Evolutionary conservation across 1,140 invertebrate genomes (phyloP).

Genomic region (Dryas iulia): DNA sequence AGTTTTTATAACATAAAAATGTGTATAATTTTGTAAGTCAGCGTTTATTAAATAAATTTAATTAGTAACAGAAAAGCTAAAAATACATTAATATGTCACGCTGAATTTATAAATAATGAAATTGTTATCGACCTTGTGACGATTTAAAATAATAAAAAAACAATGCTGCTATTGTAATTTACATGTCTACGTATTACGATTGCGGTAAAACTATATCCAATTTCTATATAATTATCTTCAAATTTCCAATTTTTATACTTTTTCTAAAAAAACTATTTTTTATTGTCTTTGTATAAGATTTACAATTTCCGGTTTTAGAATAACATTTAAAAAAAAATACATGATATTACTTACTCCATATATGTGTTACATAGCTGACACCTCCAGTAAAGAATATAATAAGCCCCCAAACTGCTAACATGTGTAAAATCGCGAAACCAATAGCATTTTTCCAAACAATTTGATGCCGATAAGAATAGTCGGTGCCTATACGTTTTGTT

Average conservation of each 20-base stretch:
- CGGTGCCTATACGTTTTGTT: constrained; percentile 67
- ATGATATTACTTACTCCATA: constrained; percentile 58
- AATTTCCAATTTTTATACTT: too few species aligned
- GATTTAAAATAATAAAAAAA: too few species aligned
- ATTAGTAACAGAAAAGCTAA: neutral
- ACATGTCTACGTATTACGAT: too few species aligned
- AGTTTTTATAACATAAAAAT: neutral
- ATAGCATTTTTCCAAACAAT: constrained; percentile 80
- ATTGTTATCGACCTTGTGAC: neutral
- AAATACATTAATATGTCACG: neutral
- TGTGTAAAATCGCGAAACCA: constrained; percentile 76
- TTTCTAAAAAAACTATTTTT: too few species aligned
- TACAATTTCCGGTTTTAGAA: neutral
- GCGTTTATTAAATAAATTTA: neutral
- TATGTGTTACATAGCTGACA: constrained; percentile 43
- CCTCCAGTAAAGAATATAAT: constrained; percentile 44
- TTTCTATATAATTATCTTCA: too few species aligned
- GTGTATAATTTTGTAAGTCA: neutral
- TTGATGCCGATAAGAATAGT: constrained; percentile 76
- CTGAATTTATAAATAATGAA: neutral
- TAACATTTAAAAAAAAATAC: too few species aligned
- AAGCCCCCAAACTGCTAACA: constrained; percentile 67
- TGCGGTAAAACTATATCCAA: too few species aligned
- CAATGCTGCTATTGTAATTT: too few species aligned
- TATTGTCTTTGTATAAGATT: neutral